phyloP scores from a whole-genome alignment of 2,888 invertebrate species.

The Lasioglossum figueresi region DNA sequence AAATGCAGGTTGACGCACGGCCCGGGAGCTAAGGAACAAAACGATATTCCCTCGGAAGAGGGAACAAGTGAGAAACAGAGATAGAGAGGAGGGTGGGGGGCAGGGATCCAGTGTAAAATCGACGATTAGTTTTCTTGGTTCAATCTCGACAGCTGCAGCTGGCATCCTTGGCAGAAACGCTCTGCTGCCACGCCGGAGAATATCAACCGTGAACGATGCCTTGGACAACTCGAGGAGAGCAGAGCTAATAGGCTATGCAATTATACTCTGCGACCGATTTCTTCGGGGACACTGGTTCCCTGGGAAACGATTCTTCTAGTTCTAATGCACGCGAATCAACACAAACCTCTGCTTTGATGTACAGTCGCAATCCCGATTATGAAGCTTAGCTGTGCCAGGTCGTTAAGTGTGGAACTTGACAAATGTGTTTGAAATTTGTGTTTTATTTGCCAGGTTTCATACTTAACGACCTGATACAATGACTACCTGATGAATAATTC shows the following conservation, averaged over 20 bases:
- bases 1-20: conserved; percentile 24
- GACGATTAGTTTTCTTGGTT: conserved; percentile 53
- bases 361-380: no score
- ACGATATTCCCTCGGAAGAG: conserved; percentile 7
- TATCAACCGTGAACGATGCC: conserved; percentile 23
- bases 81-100: background rate
- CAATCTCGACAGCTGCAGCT: conserved; percentile 32
- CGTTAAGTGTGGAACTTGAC: no score
- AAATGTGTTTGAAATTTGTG: no score
- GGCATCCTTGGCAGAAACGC: conserved; percentile 11
- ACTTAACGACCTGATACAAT: no score
- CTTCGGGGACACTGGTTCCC: background rate
- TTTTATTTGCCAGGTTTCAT: no score
- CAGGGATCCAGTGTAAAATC: conserved; percentile 35
- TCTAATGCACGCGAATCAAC: no score
- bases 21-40: background rate
- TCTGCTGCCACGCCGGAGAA: background rate
- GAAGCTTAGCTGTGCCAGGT: no score
- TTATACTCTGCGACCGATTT: background rate
- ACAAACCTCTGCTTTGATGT: no score
- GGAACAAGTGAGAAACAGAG: background rate
- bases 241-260: background rate
- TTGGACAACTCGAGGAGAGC: conserved; percentile 21
- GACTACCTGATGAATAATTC: no score
- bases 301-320: background rate